Evolutionary conservation across 2,113 vertebrate genomes (phyloP), one percentile per base, ranked within the genome.

Genomic region (Calcarius ornatus): DNA sequence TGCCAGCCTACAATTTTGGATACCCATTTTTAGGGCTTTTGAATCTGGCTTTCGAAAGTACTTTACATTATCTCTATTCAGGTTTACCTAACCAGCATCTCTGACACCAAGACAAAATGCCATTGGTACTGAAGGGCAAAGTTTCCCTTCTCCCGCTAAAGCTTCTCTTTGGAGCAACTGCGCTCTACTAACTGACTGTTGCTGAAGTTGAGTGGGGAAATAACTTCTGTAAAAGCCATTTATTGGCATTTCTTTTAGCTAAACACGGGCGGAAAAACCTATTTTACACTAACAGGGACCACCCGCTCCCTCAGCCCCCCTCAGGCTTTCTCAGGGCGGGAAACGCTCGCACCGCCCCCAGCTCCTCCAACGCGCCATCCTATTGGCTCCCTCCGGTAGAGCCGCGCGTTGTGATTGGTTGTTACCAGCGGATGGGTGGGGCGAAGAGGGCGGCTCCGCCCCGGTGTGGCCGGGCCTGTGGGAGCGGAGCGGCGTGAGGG

Each of bases 211-310:
- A 56, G 15, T 8, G 56, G 3, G 47, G 31, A 43, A 81, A 30
- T 6, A 35, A 19, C 17, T 70, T 61, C 21, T 12, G 8, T 25
- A 68, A 68, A 71, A 59, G 42, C 16, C 18, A 22, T 31, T 56
- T 60, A 5, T 21, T 30, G 43, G 23, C 53, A 10, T 14, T 71
- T 63, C 2, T 43, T 77, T 70, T 14, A 33, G 28, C 9, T 9
- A 43, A 80, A 48, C 1, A 4, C 0, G 5, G 6, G 1, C 30
- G 31, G 0, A 54, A 20, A 20, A 15, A 14, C 6, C 0, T 4
- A 2, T 4, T 40, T 28, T 6, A 61, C 4, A 1, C 24, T 0
- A 2, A 2, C 20, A 3, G 6, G 0, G 1, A 10, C n/a, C 30
- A 0, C 1, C 38, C 3, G 2, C 27, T 12, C 45, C 30, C 66